Evolutionary conservation across 2,797 vertebrate species (phyloP), one percentile per base, ranked within the genome.

Genomic region (Syngnathus acus): DNA sequence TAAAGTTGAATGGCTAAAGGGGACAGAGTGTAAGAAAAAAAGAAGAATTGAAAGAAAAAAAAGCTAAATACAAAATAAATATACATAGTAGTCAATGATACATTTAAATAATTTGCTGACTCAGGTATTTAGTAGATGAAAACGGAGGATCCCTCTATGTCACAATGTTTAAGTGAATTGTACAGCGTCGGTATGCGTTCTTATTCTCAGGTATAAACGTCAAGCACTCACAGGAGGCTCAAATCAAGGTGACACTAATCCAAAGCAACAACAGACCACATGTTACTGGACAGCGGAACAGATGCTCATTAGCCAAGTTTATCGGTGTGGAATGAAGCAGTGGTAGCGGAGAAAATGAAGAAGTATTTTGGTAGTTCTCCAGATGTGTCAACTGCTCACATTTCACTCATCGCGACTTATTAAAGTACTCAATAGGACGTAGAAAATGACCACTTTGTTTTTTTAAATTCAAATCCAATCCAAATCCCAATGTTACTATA

Each of bases 241-340:
- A 1, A 64, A 58, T 75, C 72, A 69, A 71, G 42, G 53, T 73
- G 80, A 85, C 78, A 58, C 75, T 83, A 69, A 89, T 88, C 71
- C 71, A 79, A 82, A 71, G 64, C 72, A 83, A 86, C 81, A 72
- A 70, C 72, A 74, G 73, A 81, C 78, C 40, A 63, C 70, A 43
- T 74, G 78, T 78, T 78, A 82, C 71, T 74, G 65, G 72, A 75
- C 32, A 65, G 65, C 5, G 6, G 51, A 84, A 80, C 86, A 88
- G 83, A 80, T 84, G 81, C 75, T 85, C 81, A 79, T 88, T 85
- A 82, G 73, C 72, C 60, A 74, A 82, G 76, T 80, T 77, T 85
- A 75, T 67, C 64, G 37, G 54, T 47, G 63, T 70, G 79, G 72
- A 85, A 79, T 77, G 70, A 82, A 85, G 67, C 53, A 70, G 79